Evolutionary conservation across 2,888 invertebrate genomes (phyloP), one percentile per base, ranked within the genome.

Genomic region (Lymantria dispar): DNA sequence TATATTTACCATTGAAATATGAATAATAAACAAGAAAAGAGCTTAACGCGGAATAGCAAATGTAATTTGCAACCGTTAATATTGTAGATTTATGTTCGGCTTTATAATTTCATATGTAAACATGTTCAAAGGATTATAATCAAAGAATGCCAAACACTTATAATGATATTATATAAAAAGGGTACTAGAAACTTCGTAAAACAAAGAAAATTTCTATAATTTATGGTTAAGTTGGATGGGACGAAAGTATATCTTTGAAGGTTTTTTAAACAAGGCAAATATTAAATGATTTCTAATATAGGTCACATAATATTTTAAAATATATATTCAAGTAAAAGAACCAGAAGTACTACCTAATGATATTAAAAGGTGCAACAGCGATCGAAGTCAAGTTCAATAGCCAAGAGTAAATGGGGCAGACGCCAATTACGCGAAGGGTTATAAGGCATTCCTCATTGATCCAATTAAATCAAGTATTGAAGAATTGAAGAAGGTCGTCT

Each of bases 21-120:
- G 83, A 83, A 87, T 81, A 84, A 85, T 81, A 87, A 85, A 87
- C 80, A 83, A 83, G 80, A 83, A 80, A 80, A 80, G 76, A 81
- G 79, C 77, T 53, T 76, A 76, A 74, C 71, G 70, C 69, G 64
- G 70, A 77, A 74, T 72, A 72, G 74, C 71, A 71, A 74, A 76
- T 72, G 67, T 74, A 75, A 76, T 72, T 75, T 69, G 62, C 62
- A 54, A 73, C 62, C 63, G 65, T 67, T 46, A 41, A 39, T 60
- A 59, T 58, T 58, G 55, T 58, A 68, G 62, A 64, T 68, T 69
- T 69, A 63, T 64, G 63, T 66, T 53, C 48, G 48, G 54, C 41
- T 48, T 37, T 47, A 52, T 52, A 50, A 53, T 40, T 60, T 48
- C 39, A 54, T 49, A 36, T 56, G 50, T 43, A 58, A 45, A 41